phyloP scores from a whole-genome alignment of 1,140 invertebrate genomes.

The Pseudomyrmex sp. region DNA sequence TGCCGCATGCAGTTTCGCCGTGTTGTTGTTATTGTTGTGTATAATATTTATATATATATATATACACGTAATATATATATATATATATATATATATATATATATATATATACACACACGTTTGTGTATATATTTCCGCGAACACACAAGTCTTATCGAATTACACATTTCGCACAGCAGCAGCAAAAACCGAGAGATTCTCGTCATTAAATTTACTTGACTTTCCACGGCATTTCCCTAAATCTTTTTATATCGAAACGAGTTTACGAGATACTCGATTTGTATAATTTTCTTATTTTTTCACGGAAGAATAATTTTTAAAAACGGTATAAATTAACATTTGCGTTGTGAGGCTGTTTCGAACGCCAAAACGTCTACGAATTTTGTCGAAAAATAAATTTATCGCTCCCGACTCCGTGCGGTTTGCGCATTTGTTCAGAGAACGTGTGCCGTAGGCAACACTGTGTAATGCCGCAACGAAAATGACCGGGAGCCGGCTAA shows the following conservation, averaged over 20 bases:
- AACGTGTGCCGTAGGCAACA: constrained; percentile 2
- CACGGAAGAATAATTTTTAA: too few relatives aligned
- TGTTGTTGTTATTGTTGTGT: constrained; percentile 3
- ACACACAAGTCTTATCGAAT: constrained; percentile 49
- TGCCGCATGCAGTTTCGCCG: neutral
- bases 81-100: too few relatives aligned
- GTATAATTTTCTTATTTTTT: too few relatives aligned
- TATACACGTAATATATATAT: too few relatives aligned
- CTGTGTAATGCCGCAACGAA: constrained; percentile 28
- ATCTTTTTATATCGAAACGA: neutral
- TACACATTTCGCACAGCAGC: neutral
- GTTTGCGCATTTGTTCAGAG: constrained; percentile 34
- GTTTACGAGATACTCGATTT: constrained; percentile 13
- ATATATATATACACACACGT: too few relatives aligned
- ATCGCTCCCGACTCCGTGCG: neutral
- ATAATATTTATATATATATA: too few relatives aligned
- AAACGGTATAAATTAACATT: too few relatives aligned
- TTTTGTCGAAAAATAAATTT: constrained; percentile 26
- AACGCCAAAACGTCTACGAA: constrained; percentile 5
- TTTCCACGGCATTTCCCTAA: constrained; percentile 33
- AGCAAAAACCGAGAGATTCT: neutral
- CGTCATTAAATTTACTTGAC: constrained; percentile 40
- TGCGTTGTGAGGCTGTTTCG: too few relatives aligned
- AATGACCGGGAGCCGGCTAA: constrained; percentile 56
- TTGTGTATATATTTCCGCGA: too few relatives aligned